Evolutionary conservation across 1,140 invertebrate species (phyloP), one percentile per base, ranked within the genome.

Genomic region (Ceratitis capitata): DNA sequence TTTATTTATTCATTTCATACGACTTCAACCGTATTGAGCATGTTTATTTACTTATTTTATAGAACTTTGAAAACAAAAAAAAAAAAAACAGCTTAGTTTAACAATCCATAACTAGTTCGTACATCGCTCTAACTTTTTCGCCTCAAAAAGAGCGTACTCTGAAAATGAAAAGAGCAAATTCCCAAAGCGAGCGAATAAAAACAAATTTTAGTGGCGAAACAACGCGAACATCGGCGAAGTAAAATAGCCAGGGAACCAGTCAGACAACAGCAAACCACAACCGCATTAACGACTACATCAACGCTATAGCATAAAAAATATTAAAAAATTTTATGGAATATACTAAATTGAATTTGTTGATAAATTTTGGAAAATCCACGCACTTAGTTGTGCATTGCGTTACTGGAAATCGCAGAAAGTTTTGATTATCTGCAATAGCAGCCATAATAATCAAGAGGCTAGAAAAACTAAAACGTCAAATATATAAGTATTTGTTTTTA

Each of bases 381-480:
- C 14, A 32, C 32, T 39, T 45, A n/a, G n/a, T 47, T 12, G 69
- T 78, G n/a, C 2, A 45, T 78, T 45, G 42, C 64, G 45, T 78
- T 32, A 16, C 19, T 61, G 19, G 3, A 78, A 78, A 23, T 45
- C 39, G 19, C n/a, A 7, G 2, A 42, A 47, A 78, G 9, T 42
- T 10, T 42, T 10, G 19, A 78, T 78, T 78, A 45, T 23, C 7
- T 78, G 19, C 7, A 78, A 78, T 42, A 16, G 35, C 19, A 32
- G 19, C 16, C 39, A 19, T 45, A 39, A 32, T n/a, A 78, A 32
- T 45, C 42, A 45, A 26, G 12, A 19, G 32, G 26, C 42, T 78
- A 78, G 6, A 42, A 78, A 78, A 78, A 45, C 69, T 45, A 26
- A 78, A 78, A 78, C 69, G 69, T 78, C 69, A 78, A 78, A 45